Evolutionary conservation across 37 sponge, comb jelly and placozoan genomes (phyloP), one percentile per base, ranked within the genome.

Genomic region (Ephydatia muelleri): DNA sequence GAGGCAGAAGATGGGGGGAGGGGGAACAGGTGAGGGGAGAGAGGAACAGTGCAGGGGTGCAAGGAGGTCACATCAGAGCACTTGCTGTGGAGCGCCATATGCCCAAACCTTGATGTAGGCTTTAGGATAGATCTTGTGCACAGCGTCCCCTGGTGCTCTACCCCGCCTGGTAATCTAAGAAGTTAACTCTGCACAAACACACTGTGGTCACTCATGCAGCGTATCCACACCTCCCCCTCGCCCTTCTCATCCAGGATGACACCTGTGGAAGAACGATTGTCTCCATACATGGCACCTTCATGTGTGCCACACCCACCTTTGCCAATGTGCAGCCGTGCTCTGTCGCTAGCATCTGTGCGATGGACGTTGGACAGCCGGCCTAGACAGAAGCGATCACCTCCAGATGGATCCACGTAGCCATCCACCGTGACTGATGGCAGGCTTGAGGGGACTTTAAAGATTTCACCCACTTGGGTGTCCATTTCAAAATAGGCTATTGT

Each of bases 121-220:
- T 48, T 96, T 96, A 65, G 99, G 96, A 74, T 94, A 98, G 32
- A 98, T 91, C 88, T 98, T 98, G 84, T 98, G 99, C 2, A 98
- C 99, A 57, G 96, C 96, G 35, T 98, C 98, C 0, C 96, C 96
- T 12, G 92, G 94, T 4, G 90, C 92, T 5, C 98, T 27, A 4
- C 95, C 95, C 94, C 19, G 96, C 94, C 76, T 98, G 90, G 67
- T 88, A 73, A 82, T 98, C 99, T n/a, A 96, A 86, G 87, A 80
- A 96, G 77, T 94, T 94, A 92, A 68, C 91, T 90, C 85, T 98
- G 99, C 12, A 98, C 96, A 89, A 95, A 98, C 40, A 98, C 91
- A 73, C 87, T 85, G 87, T 98, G 96, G 25, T 98, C 96, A 76
- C 95, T 92, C 69, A 94, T 83, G 77, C 96, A 96, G 32, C 91